A percentile compares a stretch with the other conserved stretches of the same genome.
Conservation (phyloP, 2,797 vertebrate species). For the Macrochelys suwanniensis region DNA sequence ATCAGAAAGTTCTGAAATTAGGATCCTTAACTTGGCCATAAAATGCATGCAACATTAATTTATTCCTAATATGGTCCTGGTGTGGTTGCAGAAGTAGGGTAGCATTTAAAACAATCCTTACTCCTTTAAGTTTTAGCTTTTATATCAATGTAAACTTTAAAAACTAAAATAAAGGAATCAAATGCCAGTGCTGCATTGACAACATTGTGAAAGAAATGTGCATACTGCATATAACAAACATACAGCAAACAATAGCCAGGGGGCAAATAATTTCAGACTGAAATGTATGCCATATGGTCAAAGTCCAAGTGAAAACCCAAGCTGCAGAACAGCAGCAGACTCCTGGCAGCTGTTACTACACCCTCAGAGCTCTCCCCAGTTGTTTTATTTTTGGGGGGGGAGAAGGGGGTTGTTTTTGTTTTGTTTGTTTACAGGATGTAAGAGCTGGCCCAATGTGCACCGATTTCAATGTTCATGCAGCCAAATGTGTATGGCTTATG, state of each 20-base stretch:
- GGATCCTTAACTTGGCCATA: neutral
- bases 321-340: neutral
- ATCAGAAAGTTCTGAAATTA: neutral
- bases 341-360: neutral
- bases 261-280: neutral
- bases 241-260: neutral
- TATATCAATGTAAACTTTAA: neutral
- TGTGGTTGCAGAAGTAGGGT: neutral
- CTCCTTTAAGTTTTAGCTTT: neutral
- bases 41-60: neutral
- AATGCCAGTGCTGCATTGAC: neutral
- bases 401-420: no score
- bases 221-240: neutral
- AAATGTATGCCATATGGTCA: neutral
- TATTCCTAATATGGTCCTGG: neutral
- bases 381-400: neutral
- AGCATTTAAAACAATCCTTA: neutral
- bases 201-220: neutral
- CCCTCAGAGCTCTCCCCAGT: fast-evolving
- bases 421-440: neutral
- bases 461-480: neutral
- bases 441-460: fast-evolving
- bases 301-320: fast-evolving
- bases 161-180: neutral
- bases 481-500: neutral